Evolutionary conservation across 2,113 vertebrate genomes (phyloP), one percentile per base, ranked within the genome.

Genomic region (Equus przewalskii): DNA sequence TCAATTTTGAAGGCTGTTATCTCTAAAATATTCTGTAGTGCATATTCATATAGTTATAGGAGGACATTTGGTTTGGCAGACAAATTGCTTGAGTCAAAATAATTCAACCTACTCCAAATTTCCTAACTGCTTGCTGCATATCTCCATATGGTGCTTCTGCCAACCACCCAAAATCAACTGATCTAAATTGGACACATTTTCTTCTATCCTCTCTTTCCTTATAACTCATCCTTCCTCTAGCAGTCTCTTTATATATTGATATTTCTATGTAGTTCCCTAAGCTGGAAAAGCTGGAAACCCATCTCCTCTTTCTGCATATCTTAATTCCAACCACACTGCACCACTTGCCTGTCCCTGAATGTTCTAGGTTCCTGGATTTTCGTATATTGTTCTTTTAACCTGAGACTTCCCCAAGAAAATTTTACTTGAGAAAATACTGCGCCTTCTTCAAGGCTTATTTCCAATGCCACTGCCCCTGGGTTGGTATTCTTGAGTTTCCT

Each of bases 1-100:
- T 95, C 70, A 26, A 87, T 90, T 95, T 92, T 97, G 83, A 97
- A 97, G 93, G 75, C 67, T 97, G 93, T 89, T 97, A 67, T 89
- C 93, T 94, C 89, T 96, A 97, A 98, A 93, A 97, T 97, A 97
- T 96, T 96, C 95, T 67, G 54, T 92, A 91, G 95, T 97, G 60
- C 97, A 96, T 97, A 97, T 98, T 96, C 97, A 98, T 98, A 94
- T 41, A 64, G 91, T 85, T 96, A 97, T 62, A 97, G 97, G 97
- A 97, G 98, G 98, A 97, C 98, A 98, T 95, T 98, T 97, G 96
- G 96, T 97, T 98, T 98, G 97, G 96, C 93, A 96, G 91, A 96
- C 92, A 95, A 72, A 93, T 79, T 28, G n/a, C 93, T 94, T 95
- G 96, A 97, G 96, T 98, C 83, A 97, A 97, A 97, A 97, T 96